Base-by-base conservation (phyloP, 2,888 invertebrate species). In the Coenonympha glycerion region DNA sequence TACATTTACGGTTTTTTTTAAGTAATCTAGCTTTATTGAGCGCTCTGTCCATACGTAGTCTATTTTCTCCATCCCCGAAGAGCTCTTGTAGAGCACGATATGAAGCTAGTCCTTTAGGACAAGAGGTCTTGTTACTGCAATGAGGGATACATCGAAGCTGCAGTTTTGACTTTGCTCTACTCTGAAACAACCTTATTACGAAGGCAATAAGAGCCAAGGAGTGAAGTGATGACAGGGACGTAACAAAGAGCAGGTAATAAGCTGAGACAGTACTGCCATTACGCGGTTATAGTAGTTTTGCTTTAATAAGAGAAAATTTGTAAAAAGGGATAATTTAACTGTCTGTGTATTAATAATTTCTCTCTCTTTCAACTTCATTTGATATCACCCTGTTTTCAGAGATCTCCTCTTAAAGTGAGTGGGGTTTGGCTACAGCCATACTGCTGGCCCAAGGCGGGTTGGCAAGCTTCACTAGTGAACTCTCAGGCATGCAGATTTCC, bases 71-170 rank as follows among this genome's bases (percentile, higher is more conserved):
- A 52, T 59, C 49, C 45, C 53, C 30, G 39, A 48, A 50, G 48
- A 54, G 53, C 52, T 47, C 51, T 53, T 21, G 49, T 42, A 46
- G 18, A 37, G 49, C 51, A 55, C 53, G 53, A 59, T 55, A 59
- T 48, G 30, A 53, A 49, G 48, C 49, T 48, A 36, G 49, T 55
- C 49, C 53, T 52, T 49, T 46, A 51, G 53, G 49, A 53, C 42
- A 44, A 41, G 39, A 55, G 53, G 47, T 52, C 53, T 49, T 51
- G 53, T 53, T 42, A 51, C 21, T 47, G 49, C 48, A 53, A 50
- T 49, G 49, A 41, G 26, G 24, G 26, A 37, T 26, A 36, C 21
- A 24, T 39, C 19, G 18, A 19, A 18, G 26, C 30, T 46, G 37
- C 40, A 26, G 21, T 47, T 41, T 42, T n/a, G n/a, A n/a, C n/a